Evolutionary conservation across 1,140 invertebrate species (phyloP), one percentile per base, ranked within the genome.

Genomic region (Drosophila parabipectinata): DNA sequence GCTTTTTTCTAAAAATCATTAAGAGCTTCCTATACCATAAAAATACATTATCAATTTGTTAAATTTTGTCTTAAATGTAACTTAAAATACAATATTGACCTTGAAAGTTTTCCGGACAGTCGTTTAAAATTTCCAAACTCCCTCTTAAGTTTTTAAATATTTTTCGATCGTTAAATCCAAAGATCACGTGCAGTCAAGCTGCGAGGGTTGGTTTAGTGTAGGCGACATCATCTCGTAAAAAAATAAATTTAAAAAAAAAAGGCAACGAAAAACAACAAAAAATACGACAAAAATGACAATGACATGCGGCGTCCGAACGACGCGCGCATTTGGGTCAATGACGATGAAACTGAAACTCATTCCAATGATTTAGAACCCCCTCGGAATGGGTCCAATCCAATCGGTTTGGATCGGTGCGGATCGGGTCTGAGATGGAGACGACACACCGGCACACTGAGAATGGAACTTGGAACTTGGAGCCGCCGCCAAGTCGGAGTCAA

Each of bases 251-350:
- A 32, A 30, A 58, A 58, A 15, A 50, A 39, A 50, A 32, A 6
- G 30, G 53, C 50, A 55, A 61, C 18, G 4, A 53, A 14, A 55
- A 21, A 15, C 55, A 61, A 28, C 10, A 53, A 14, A 61, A 28
- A 15, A 14, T 7, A 26, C 48, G 9, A 54, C 48, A 53, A 52
- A 45, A 62, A 81, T 81, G 82, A 87, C 82, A 87, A 87, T 85
- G 81, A 85, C 72, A 73, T 84, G 81, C 81, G 77, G 81, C 81
- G 81, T 81, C 77, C 81, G 67, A 85, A 28, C 82, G 82, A 81
- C 71, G 81, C 73, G 74, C 61, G 64, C 83, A 87, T 87, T 87
- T 87, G 83, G 83, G 83, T 87, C 83, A 87, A 87, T 87, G 83
- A 87, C 83, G 78, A 78, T 50, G 74, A 87, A 85, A 87, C 59